Base-by-base conservation (phyloP, 1,140 invertebrate genomes). In the Spodoptera frugiperda region DNA sequence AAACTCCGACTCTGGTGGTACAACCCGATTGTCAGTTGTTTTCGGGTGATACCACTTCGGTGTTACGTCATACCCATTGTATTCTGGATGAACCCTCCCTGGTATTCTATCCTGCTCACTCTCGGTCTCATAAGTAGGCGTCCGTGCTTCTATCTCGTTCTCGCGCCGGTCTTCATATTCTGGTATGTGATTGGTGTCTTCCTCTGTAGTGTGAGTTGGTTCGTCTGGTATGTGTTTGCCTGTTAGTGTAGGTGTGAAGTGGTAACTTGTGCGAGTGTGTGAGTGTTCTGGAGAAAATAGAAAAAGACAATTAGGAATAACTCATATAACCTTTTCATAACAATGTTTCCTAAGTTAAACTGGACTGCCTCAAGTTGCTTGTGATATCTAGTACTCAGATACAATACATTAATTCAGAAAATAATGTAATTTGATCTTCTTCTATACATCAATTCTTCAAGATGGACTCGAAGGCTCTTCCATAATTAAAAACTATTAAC, bases 31-130 rank as follows among this genome's bases (percentile, higher is more conserved):
- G 67, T 89, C 84, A 4, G 86, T 89, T 4, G 84, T 80, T 57
- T 89, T 93, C 6, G 91, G 85, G 63, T 92, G 83, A 77, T 92
- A 91, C 89, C 89, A 91, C 55, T 91, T 92, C 0, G 90, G 90
- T 6, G 91, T 91, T 8, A 90, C 87, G 49, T 92, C 92, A 49
- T 91, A 89, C 3, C 87, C 88, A 33, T 89, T 90, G 30, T 93
- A 91, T 63, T 88, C 91, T 9, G 87, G 85, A 57, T 91, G 87
- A 3, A 84, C 81, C 48, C 81, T 80, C 0, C 85, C 87, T 0
- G 85, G 87, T 48, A 84, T 51, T 78, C 81, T 80, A 11, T 83
- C 78, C 65, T 78, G 78, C 59, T 80, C 78, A 63, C 73, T 86
- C 83, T 87, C 88, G 11, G 84, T 86, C 15, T 88, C 91, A 55